Evolutionary conservation across 2,797 vertebrate species (phyloP).

Genomic region (Cyprinodon diabolis): DNA sequence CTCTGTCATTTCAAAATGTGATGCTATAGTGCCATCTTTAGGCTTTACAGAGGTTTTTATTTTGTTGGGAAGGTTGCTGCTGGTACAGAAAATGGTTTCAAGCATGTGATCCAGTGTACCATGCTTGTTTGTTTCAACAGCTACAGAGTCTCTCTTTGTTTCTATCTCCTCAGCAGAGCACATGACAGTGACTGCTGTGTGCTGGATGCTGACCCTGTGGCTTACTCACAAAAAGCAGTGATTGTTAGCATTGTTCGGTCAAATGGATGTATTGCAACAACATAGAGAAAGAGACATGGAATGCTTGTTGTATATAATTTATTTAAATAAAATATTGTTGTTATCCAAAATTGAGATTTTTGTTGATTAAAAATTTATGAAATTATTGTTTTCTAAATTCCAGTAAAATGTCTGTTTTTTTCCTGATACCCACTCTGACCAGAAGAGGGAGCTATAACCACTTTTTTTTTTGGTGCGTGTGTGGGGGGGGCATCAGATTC

Average conservation of each 20-base stretch:
- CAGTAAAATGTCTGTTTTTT: constrained; percentile 17
- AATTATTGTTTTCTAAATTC: neutral
- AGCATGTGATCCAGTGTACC: constrained; percentile 37
- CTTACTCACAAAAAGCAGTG: constrained; percentile 25
- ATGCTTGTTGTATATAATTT: constrained; percentile 4
- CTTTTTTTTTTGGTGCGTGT: constrained; percentile 13
- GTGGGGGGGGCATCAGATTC: neutral
- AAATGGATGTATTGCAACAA: constrained; percentile 20
- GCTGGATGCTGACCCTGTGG: constrained; percentile 32
- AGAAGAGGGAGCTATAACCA: constrained; percentile 65
- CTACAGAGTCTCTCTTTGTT: constrained; percentile 44
- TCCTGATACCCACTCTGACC: constrained; percentile 32
- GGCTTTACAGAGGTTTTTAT: constrained; percentile 8
- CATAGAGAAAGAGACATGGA: constrained; percentile 15
- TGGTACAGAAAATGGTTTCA: constrained; percentile 20
- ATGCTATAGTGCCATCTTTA: constrained; percentile 70
- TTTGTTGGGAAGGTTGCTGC: neutral
- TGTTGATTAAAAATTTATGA: constrained; percentile 1
- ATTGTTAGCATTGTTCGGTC: constrained; percentile 43
- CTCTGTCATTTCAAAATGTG: constrained; percentile 13
- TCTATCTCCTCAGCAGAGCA: constrained; percentile 40
- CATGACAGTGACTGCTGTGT: constrained; percentile 44
- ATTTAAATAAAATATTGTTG: neutral
- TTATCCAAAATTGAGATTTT: neutral
- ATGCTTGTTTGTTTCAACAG: constrained; percentile 31